Evolutionary conservation across 2,113 vertebrate species (phyloP), one percentile per base, ranked within the genome.

Genomic region (Saccopteryx bilineata): DNA sequence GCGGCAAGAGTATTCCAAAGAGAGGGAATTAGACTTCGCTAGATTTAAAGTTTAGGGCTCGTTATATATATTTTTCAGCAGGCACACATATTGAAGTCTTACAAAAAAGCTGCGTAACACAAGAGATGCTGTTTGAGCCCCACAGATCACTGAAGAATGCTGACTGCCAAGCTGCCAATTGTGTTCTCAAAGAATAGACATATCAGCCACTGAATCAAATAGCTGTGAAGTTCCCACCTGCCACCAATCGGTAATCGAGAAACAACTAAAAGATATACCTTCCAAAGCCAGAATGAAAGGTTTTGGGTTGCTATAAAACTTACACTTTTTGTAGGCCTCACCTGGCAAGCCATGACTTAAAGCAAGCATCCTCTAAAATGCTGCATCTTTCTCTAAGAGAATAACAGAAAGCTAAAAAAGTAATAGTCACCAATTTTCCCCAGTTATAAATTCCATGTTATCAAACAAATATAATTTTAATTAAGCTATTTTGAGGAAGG

Each of bases 211-310:
- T 58, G 14, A 96, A 84, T 52, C 83, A 94, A 95, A 97, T 33
- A 91, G n/a, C 84, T 94, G 61, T 71, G 96, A 61, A 94, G 10
- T 48, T 92, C 39, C 69, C 71, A 91, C 68, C 50, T 80, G 90
- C 14, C 79, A 93, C 60, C 63, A 81, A 5, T 11, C 18, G 17
- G 88, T 74, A 96, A 98, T 96, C 95, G 96, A n/a, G 82, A 92
- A 93, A 97, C 23, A 94, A 3, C 1, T 76, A 95, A 96, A 98
- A 98, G 97, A 97, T 91, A 7, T 18, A 88, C 6, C 68, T 96
- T 96, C 63, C 65, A 65, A 96, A 90, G 50, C 19, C 83, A 28
- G 13, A 81, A 31, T 75, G 93, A 94, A 96, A 33, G 83, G 50
- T 8, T 0, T 68, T 12, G 14, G 15, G 2, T 90, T 48, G 1